Conservation (phyloP, 2,113 vertebrate genomes). For the Caloenas nicobarica region DNA sequence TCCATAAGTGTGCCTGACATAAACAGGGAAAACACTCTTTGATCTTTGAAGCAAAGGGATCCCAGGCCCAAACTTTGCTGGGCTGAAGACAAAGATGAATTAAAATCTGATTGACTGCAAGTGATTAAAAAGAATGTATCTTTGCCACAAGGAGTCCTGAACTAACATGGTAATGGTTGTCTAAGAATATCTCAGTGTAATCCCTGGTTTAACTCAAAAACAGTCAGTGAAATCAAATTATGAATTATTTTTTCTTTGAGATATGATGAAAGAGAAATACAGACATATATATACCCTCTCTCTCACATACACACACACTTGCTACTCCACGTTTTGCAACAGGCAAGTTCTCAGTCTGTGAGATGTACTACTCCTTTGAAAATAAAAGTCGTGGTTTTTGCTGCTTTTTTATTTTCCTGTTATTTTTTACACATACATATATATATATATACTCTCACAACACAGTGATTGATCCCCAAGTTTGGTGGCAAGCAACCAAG, state of each 20-base stretch:
- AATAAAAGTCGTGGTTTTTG: neutral
- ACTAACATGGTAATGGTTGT: neutral
- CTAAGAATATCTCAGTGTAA: neutral
- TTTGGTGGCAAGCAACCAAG: slow-evolving; percentile 44
- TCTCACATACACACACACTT: neutral
- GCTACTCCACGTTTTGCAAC: neutral
- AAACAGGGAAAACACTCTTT: slow-evolving; percentile 21
- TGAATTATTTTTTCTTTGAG: slow-evolving; percentile 7
- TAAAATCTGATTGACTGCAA: slow-evolving; percentile 66
- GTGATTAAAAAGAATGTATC: slow-evolving; percentile 44
- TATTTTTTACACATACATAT: too few species aligned
- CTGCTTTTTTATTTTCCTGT: neutral
- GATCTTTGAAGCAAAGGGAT: slow-evolving; percentile 28
- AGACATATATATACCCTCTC: neutral
- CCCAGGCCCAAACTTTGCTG: slow-evolving; percentile 28
- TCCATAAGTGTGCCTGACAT: slow-evolving; percentile 23
- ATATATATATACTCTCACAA: neutral
- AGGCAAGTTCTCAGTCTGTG: neutral
- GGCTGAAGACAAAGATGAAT: slow-evolving; percentile 57
- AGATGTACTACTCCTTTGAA: neutral
- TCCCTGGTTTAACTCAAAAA: slow-evolving; percentile 16
- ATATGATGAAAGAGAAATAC: neutral
- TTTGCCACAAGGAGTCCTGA: slow-evolving; percentile 1
- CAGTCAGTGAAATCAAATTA: neutral
- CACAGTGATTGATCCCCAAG: slow-evolving; percentile 21